phyloP scores from a whole-genome alignment of 2,888 invertebrate species.

The Archips crataeganus region DNA sequence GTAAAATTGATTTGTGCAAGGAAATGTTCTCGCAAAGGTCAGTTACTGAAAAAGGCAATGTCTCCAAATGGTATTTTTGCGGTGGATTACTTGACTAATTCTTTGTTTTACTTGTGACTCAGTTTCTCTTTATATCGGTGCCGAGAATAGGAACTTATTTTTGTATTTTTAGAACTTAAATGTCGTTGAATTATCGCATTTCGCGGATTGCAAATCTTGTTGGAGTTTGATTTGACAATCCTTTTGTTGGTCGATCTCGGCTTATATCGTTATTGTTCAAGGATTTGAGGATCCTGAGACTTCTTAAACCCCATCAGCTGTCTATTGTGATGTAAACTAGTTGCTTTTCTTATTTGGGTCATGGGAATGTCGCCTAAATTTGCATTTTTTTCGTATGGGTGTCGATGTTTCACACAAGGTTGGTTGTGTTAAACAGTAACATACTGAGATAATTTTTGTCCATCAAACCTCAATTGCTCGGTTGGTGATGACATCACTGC shows the following conservation, averaged over 20 bases:
- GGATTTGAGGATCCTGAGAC: constrained; percentile 25
- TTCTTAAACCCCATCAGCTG: constrained; percentile 15
- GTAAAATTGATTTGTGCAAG: constrained; percentile 58
- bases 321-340: constrained; percentile 4
- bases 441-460: constrained; percentile 42
- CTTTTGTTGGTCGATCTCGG: constrained; percentile 37
- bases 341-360: constrained; percentile 31
- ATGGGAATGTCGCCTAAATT: constrained; percentile 34
- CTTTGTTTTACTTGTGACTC: constrained; percentile 58
- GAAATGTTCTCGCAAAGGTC: constrained; percentile 76
- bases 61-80: constrained; percentile 71
- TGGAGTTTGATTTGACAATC: constrained; percentile 30
- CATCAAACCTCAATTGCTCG: constrained; percentile 49
- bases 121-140: constrained; percentile 36
- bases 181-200: constrained; percentile 19
- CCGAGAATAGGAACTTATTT: constrained; percentile 31
- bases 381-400: constrained; percentile 35
- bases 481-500: constrained; percentile 53
- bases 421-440: constrained; percentile 27
- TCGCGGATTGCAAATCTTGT: constrained; percentile 31
- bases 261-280: constrained; percentile 32
- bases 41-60: constrained; percentile 61
- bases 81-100: constrained; percentile 60
- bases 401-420: constrained; percentile 22
- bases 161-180: constrained; percentile 23